These are phyloP conservation scores for Hydropsyche betteni DNA, from an alignment of 2,888 invertebrate species.

Conservation along the genomic window DNA sequence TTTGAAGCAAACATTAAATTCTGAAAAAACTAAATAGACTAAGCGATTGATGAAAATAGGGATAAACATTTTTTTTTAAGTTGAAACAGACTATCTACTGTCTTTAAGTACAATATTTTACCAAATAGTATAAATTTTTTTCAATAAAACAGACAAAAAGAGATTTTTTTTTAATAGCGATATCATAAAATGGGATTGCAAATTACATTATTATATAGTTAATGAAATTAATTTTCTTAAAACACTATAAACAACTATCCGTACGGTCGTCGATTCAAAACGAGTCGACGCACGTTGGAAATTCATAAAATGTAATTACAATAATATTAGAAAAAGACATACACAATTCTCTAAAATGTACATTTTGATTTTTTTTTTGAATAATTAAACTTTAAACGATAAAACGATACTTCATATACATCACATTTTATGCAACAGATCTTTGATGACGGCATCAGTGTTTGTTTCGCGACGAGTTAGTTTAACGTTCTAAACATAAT, in stretches of 20 bases:
- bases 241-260: slow-evolving; percentile 43
- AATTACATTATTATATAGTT: slow-evolving; percentile 28
- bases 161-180: slow-evolving; percentile 45
- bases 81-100: slow-evolving; percentile 48
- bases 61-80: slow-evolving; percentile 39
- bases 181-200: slow-evolving; percentile 31
- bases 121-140: slow-evolving; percentile 41
- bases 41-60: slow-evolving; percentile 48
- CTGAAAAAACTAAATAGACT: slow-evolving; percentile 48
- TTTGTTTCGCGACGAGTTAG: background rate
- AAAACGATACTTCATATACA: slow-evolving; percentile 50
- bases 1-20: slow-evolving; percentile 50
- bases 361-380: slow-evolving; percentile 41
- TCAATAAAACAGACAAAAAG: slow-evolving; percentile 49
- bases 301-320: slow-evolving; percentile 34
- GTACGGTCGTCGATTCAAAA: slow-evolving; percentile 9
- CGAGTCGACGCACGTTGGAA: slow-evolving; percentile 2
- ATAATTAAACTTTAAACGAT: slow-evolving; percentile 43
- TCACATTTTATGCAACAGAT: slow-evolving; percentile 51
- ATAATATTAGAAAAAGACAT: slow-evolving; percentile 47
- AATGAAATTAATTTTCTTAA: slow-evolving; percentile 33
- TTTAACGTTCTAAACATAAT: background rate
- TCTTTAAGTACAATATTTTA: slow-evolving; percentile 51
- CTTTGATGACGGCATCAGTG: slow-evolving; percentile 38
- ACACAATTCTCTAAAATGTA: slow-evolving; percentile 49